These are phyloP conservation scores for Palythoa caribaeorum DNA, from an alignment of 92 coral and sea anemone species.

Conservation along the genomic window DNA sequence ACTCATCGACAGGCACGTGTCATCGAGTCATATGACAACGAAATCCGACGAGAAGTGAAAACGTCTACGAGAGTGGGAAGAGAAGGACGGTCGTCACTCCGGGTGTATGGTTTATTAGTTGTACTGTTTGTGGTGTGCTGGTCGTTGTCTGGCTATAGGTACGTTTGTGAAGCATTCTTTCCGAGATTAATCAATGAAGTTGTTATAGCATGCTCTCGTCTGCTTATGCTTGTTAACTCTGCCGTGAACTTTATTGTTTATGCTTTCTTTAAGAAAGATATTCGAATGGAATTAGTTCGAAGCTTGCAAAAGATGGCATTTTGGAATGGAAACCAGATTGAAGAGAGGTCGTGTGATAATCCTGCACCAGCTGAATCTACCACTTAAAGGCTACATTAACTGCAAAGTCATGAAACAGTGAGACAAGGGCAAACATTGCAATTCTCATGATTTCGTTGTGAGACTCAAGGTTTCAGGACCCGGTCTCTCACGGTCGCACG, in stretches of 20 bases:
- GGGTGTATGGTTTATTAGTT: constrained; percentile 55
- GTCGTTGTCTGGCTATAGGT: constrained; percentile 58
- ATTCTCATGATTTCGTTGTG: too few relatives aligned
- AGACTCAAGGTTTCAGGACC: too few relatives aligned
- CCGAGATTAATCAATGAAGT: constrained; percentile 7
- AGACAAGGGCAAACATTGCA: too few relatives aligned
- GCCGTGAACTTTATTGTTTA: constrained; percentile 55
- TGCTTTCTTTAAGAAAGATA: constrained; percentile 51
- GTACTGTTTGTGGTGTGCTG: constrained; percentile 57
- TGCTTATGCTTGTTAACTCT: constrained; percentile 47
- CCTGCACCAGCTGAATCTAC: not conserved
- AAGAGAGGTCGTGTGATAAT: not conserved
- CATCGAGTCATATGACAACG: constrained; percentile 39
- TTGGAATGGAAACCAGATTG: not conserved
- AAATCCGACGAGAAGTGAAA: not conserved
- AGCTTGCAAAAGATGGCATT: not conserved
- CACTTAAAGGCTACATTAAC: not conserved
- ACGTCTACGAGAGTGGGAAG: constrained; percentile 31
- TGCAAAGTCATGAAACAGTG: not conserved
- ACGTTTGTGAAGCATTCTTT: constrained; percentile 6
- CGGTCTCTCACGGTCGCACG: too few relatives aligned
- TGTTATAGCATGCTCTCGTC: constrained; percentile 35
- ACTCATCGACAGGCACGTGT: constrained; percentile 43
- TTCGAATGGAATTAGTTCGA: constrained; percentile 25
- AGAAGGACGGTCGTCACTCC: constrained; percentile 49